Percentiles rank a stretch among this genome's conserved stretches.
phyloP scores from a whole-genome alignment of 2,888 invertebrate genomes.

The Idaea aversata region DNA sequence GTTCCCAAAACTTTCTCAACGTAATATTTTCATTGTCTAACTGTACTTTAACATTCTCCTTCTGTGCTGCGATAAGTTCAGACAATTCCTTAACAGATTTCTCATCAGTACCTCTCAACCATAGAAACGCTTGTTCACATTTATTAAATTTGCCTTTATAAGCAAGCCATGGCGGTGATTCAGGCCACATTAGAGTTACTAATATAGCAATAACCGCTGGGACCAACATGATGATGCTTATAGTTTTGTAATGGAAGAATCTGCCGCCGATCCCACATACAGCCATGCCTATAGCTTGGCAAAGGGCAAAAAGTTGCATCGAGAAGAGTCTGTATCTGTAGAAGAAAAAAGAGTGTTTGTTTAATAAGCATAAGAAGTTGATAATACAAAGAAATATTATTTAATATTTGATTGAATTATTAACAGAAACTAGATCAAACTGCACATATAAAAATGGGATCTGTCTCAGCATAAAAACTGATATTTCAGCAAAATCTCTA shows the following conservation, averaged over 20 bases:
- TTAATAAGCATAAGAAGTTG: background rate
- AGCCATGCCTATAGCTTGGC: slow-evolving; percentile 16
- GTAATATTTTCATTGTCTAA: background rate
- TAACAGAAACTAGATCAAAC: too few relatives aligned
- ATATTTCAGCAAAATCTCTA: slow-evolving; percentile 12
- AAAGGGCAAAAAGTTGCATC: slow-evolving; percentile 18
- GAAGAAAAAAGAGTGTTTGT: background rate
- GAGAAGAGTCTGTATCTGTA: slow-evolving; percentile 17
- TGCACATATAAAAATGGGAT: too few relatives aligned
- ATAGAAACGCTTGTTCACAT: slow-evolving; percentile 24
- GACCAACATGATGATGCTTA: slow-evolving; percentile 19
- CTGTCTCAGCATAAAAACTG: background rate
- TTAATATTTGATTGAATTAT: too few relatives aligned
- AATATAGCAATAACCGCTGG: slow-evolving; percentile 16
- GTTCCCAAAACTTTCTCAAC: slow-evolving; percentile 3
- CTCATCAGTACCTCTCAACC: slow-evolving; percentile 25
- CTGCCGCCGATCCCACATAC: slow-evolving; percentile 19
- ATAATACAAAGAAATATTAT: slow-evolving; percentile 11
- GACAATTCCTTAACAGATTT: slow-evolving; percentile 21
- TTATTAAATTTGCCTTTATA: slow-evolving; percentile 25
- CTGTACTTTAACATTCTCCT: slow-evolving; percentile 9
- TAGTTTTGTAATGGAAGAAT: slow-evolving; percentile 21
- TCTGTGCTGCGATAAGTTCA: slow-evolving; percentile 21
- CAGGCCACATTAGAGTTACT: slow-evolving; percentile 25
- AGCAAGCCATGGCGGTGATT: slow-evolving; percentile 32